Conservation (phyloP, 2,797 vertebrate species). For the Graptemys geographica region DNA sequence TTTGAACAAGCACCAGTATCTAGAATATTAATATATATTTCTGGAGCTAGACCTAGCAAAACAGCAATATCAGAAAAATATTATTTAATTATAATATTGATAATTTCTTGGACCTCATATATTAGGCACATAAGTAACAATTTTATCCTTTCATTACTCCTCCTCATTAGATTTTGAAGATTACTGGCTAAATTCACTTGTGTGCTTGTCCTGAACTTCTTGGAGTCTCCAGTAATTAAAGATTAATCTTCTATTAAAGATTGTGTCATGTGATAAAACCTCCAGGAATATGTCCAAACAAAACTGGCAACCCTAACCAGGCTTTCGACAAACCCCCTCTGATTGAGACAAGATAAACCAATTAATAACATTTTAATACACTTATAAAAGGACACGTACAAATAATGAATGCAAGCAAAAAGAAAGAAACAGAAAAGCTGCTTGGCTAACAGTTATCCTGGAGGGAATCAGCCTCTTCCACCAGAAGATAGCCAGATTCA, state of each 20-base stretch:
- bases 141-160: not conserved
- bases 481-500: too few species aligned
- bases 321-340: not conserved
- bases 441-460: not conserved
- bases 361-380: not conserved
- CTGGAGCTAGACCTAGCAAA: not conserved
- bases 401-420: too few species aligned
- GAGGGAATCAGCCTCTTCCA: too few species aligned
- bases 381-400: not conserved
- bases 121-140: not conserved
- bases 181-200: not conserved
- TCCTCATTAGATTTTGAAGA: not conserved
- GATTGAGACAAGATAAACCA: not conserved
- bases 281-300: too few species aligned
- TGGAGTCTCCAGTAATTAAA: too few species aligned
- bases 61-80: not conserved
- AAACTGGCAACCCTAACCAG: too few species aligned
- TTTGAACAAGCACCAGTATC: conserved; percentile 84
- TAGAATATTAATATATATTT: not conserved
- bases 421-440: not conserved
- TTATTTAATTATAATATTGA: not conserved
- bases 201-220: not conserved
- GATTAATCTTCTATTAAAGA: too few species aligned
- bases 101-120: not conserved
- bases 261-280: too few species aligned